Evolutionary conservation across 2,113 vertebrate genomes (phyloP), one percentile per base, ranked within the genome.

Genomic region (Anolis carolinensis): DNA sequence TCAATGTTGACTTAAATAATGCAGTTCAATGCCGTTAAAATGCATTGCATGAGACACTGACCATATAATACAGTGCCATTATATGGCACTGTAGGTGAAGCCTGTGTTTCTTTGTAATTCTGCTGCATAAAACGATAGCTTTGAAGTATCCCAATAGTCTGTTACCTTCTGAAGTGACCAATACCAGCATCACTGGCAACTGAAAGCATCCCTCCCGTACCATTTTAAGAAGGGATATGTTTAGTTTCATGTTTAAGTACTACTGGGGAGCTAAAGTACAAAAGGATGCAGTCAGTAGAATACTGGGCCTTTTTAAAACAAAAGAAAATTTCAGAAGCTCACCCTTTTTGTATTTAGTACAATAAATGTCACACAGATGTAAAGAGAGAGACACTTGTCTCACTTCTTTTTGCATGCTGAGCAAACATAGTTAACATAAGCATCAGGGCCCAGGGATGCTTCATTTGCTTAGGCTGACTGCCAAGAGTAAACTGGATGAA

Each of bases 381-480:
- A 88, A 91, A 86, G 62, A 90, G 65, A 5, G 84, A n/a, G 52
- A 62, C 5, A 0, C 10, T 86, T 84, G 11, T 88, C 75, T 88
- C 83, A 79, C 78, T 93, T 91, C 71, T 92, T 85, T 82, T 91
- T 30, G 76, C 39, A 68, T 81, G 73, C 83, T 80, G 87, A 91
- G 85, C 67, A 82, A 81, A 93, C 50, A 32, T 36, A 71, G 63
- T 85, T 73, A 30, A 7, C 82, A n/a, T 83, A 83, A 79, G 88
- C 63, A 87, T 27, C 62, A 77, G 82, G 68, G 76, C 44, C 3
- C 11, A 0, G 50, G 86, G 85, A 91, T n/a, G 48, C n/a, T 85
- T 86, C 78, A 14, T 87, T 34, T 9, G 71, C 18, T 79, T 89
- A 89, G 89, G 92, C 89, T 84, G 77, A 73, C 50, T 83, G 93